Percentiles rank a stretch among this genome's conserved stretches.
These are phyloP conservation scores for Lasioglossum baleicum DNA, from an alignment of 1,140 invertebrate genomes.

Conservation along the genomic window DNA sequence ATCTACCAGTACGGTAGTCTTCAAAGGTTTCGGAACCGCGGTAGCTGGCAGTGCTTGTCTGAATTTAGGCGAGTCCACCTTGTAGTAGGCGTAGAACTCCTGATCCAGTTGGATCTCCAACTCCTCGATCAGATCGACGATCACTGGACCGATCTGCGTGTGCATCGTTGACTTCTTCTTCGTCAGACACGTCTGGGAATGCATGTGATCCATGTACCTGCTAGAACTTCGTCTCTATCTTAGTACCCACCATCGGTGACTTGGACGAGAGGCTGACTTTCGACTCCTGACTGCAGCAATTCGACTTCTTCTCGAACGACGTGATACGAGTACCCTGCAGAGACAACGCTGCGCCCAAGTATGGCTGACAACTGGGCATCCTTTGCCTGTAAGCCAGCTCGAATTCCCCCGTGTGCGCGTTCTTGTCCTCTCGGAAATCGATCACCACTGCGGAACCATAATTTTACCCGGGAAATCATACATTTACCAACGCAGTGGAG, in stretches of 20 bases:
- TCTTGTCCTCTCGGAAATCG: conserved; percentile 88
- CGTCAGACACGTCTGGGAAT: conserved; percentile 8
- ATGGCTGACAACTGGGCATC: conserved; percentile 88
- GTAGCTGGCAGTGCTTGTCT: conserved; percentile 57
- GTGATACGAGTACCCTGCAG: conserved; percentile 84
- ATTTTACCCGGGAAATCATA: no score
- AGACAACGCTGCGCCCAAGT: conserved; percentile 88
- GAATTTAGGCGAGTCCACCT: conserved; percentile 62
- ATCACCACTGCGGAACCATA: conserved; percentile 86
- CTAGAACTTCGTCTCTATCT: not conserved
- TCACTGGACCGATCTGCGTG: conserved; percentile 79
- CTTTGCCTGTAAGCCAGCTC: conserved; percentile 90
- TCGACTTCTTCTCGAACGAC: conserved; percentile 62
- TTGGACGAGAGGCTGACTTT: conserved; percentile 59
- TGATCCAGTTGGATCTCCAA: conserved; percentile 76
- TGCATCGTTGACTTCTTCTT: conserved; percentile 59
- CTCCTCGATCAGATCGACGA: conserved; percentile 81
- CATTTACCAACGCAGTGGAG: no score
- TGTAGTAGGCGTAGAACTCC: conserved; percentile 72
- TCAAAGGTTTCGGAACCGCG: conserved; percentile 33
- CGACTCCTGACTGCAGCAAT: conserved; percentile 55
- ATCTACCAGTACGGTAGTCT: conserved; percentile 43
- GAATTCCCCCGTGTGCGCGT: conserved; percentile 91
- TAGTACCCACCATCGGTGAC: conserved; percentile 61
- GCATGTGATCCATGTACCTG: not conserved